Conservation (phyloP, 2,888 invertebrate genomes). For the Lepidocyrtinus sp. region DNA sequence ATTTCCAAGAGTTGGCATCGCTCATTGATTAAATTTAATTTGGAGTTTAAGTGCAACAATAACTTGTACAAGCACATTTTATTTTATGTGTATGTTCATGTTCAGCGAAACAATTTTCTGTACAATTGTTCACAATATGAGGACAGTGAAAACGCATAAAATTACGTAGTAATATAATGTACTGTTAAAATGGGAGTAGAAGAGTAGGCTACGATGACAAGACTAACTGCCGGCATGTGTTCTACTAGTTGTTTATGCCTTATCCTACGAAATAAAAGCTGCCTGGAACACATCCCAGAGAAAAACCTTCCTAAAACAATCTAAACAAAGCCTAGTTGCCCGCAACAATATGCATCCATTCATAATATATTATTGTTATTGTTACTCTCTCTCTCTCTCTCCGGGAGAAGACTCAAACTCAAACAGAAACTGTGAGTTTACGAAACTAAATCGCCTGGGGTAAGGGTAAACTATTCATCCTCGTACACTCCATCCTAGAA, state of each 20-base stretch:
- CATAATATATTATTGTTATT: conserved; percentile 32
- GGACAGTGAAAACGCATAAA: neutral
- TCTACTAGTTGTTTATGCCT: too few species aligned
- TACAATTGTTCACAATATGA: too few species aligned
- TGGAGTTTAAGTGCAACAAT: conserved; percentile 25
- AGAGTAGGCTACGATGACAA: conserved; percentile 20
- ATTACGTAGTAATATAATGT: conserved; percentile 5
- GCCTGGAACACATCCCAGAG: too few species aligned
- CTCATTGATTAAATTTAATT: conserved; percentile 70
- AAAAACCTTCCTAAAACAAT: too few species aligned
- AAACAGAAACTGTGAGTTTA: neutral
- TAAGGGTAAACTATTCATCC: conserved; percentile 6
- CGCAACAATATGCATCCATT: conserved; percentile 7
- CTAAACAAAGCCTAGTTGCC: too few species aligned
- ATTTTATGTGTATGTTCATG: too few species aligned
- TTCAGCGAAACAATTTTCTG: too few species aligned
- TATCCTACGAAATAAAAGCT: too few species aligned
- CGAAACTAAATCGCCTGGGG: neutral
- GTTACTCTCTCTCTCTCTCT: conserved; percentile 13
- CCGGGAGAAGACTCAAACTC: neutral
- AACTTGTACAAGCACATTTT: neutral
- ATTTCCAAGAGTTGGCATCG: too few species aligned
- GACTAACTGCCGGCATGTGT: neutral
- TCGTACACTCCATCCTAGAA: neutral
- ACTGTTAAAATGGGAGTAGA: conserved; percentile 10